These are phyloP conservation scores for Diachasmimorpha longicaudata DNA, from an alignment of 1,140 invertebrate genomes.

Conservation along the genomic window DNA sequence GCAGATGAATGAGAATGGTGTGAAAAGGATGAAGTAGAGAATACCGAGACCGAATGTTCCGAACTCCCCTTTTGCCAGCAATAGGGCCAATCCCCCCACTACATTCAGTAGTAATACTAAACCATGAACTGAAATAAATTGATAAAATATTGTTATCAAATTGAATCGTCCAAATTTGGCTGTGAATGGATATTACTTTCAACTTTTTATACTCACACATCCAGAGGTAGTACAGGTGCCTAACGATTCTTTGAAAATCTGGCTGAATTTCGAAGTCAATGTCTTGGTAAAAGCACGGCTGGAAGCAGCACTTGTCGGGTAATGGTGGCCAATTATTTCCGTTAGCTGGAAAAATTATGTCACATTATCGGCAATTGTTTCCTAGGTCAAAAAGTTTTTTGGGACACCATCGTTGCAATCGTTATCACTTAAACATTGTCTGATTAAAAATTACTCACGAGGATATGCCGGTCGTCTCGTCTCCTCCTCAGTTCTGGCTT, in stretches of 20 bases:
- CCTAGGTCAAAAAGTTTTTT: no score
- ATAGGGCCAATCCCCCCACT: slow-evolving; percentile 78
- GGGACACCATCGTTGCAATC: no score
- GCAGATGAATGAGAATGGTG: slow-evolving; percentile 96
- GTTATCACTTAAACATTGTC: no score
- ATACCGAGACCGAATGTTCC: slow-evolving; percentile 89
- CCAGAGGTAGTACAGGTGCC: slow-evolving; percentile 95
- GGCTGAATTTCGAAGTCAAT: slow-evolving; percentile 98
- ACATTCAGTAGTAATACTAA: slow-evolving; percentile 86
- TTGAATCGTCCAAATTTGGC: slow-evolving; percentile 13
- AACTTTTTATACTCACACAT: slow-evolving; percentile 76
- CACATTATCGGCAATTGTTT: not conserved
- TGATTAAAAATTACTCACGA: slow-evolving; percentile 55
- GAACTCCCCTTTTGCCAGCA: slow-evolving; percentile 70
- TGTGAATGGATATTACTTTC: not conserved
- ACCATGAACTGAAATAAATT: slow-evolving; percentile 80
- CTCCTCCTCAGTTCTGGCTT: slow-evolving; percentile 89
- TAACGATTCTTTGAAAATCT: slow-evolving; percentile 95
- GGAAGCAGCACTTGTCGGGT: slow-evolving; percentile 88
- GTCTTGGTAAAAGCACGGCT: slow-evolving; percentile 99
- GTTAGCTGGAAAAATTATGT: slow-evolving; percentile 15
- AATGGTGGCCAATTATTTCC: slow-evolving; percentile 98
- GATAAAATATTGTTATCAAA: slow-evolving; percentile 3
- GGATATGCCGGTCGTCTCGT: slow-evolving; percentile 75
- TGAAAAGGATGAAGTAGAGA: slow-evolving; percentile 90